phyloP scores from a whole-genome alignment of 2,113 vertebrate species.

The Athene noctua region DNA sequence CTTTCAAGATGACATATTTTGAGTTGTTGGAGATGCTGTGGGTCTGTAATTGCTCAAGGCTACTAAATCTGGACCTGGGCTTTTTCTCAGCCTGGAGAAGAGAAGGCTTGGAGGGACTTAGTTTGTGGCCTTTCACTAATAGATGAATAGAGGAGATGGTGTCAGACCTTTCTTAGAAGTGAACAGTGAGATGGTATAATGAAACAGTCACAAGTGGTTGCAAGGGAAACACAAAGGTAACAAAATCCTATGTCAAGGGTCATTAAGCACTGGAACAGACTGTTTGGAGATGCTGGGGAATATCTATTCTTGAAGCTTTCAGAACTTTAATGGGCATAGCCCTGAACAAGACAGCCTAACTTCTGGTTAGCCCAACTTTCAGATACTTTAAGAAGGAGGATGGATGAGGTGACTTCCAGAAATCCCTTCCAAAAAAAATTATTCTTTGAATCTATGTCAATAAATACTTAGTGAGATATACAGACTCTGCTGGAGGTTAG shows the following conservation, averaged over 20 bases:
- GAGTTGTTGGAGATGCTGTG: neutral
- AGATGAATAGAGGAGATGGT: neutral
- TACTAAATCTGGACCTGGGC: neutral
- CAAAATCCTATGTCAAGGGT: neutral
- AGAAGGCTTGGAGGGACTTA: neutral
- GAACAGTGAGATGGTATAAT: neutral
- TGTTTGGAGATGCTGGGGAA: neutral
- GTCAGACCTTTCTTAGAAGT: neutral
- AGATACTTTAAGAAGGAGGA: neutral
- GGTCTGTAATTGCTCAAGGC: neutral
- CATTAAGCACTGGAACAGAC: fast-evolving
- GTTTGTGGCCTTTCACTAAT: neutral
- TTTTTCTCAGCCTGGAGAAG: neutral
- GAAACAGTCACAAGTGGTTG: neutral
- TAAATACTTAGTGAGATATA: neutral
- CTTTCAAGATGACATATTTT: neutral
- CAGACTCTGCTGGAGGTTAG: neutral
- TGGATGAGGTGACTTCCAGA: neutral
- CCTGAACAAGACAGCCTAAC: neutral
- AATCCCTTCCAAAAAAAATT: neutral
- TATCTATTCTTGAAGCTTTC: neutral
- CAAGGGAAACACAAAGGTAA: neutral
- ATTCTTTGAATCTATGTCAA: neutral
- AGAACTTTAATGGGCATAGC: neutral
- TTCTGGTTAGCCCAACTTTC: neutral